Conservation (phyloP, 2,888 invertebrate species). For the Lasioglossum pauxillum region DNA sequence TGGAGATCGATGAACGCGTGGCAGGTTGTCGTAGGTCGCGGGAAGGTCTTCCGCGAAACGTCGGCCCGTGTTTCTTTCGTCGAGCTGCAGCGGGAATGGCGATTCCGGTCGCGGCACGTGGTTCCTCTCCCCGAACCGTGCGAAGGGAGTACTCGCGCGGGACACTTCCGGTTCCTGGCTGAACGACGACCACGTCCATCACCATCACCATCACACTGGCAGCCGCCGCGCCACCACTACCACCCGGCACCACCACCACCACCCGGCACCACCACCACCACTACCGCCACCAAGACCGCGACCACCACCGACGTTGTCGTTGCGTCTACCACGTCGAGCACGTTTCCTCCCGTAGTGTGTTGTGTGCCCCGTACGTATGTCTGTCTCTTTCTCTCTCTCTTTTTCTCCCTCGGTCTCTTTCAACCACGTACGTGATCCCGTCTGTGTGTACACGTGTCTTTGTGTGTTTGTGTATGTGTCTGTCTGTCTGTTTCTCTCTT, state of each 20-base stretch:
- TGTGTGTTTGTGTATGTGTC: background rate
- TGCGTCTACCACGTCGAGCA: conserved; percentile 8
- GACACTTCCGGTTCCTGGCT: conserved; percentile 63
- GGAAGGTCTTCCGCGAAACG: conserved; percentile 19
- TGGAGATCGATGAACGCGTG: conserved; percentile 20
- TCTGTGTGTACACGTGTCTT: background rate
- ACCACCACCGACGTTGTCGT: conserved; percentile 11
- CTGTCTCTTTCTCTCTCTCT: background rate
- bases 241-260: conserved; percentile 30
- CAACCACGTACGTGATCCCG: background rate
- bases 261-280: conserved; percentile 33
- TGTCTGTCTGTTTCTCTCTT: background rate
- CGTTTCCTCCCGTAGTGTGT: conserved; percentile 3
- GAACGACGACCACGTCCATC: conserved; percentile 38
- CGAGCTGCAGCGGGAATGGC: conserved; percentile 10
- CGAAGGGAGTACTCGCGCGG: conserved; percentile 46
- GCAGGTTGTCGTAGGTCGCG: conserved; percentile 70
- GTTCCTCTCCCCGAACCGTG: conserved; percentile 34
- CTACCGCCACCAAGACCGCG: conserved; percentile 28
- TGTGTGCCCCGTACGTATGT: background rate
- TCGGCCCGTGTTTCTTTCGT: conserved; percentile 24
- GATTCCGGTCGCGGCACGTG: conserved; percentile 63
- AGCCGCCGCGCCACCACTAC: conserved; percentile 41
- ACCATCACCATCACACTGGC: conserved; percentile 57
- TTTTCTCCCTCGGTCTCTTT: background rate